These are phyloP conservation scores for Delia radicum DNA, from an alignment of 1,140 invertebrate genomes.

Conservation along the genomic window DNA sequence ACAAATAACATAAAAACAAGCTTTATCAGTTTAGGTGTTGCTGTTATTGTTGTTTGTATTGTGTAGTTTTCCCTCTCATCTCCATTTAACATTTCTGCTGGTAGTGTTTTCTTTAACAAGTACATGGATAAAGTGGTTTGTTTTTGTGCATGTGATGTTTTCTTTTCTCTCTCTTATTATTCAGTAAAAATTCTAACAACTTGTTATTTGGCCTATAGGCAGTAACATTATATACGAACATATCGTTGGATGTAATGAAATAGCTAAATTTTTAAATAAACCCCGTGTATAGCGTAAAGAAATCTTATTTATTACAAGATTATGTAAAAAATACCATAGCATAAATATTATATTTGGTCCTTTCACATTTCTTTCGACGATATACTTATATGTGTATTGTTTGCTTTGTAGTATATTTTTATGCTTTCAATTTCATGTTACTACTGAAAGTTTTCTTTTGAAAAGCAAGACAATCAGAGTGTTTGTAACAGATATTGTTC, in stretches of 20 bases:
- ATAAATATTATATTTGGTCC: too few species aligned
- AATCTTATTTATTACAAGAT: too few species aligned
- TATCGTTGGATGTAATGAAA: too few species aligned
- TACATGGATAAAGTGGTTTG: slow-evolving; percentile 1
- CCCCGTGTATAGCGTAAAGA: too few species aligned
- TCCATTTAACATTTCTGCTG: not conserved
- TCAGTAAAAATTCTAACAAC: not conserved
- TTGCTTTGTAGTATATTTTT: not conserved
- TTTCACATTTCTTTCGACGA: too few species aligned
- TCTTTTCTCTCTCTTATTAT: too few species aligned
- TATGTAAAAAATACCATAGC: too few species aligned
- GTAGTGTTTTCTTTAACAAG: slow-evolving; percentile 3
- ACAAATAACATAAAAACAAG: not conserved
- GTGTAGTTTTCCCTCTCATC: not conserved
- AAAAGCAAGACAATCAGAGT: not conserved
- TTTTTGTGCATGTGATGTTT: too few species aligned
- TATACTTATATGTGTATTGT: too few species aligned
- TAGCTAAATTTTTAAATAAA: too few species aligned
- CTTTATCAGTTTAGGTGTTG: not conserved
- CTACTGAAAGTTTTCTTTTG: too few species aligned
- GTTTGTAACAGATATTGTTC: not conserved
- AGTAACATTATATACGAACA: too few species aligned
- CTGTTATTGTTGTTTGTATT: not conserved
- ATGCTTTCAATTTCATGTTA: not conserved
- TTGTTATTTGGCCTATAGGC: not conserved